Base-by-base conservation (phyloP, 2,797 vertebrate species). In the Petrocephalus sullivani region DNA sequence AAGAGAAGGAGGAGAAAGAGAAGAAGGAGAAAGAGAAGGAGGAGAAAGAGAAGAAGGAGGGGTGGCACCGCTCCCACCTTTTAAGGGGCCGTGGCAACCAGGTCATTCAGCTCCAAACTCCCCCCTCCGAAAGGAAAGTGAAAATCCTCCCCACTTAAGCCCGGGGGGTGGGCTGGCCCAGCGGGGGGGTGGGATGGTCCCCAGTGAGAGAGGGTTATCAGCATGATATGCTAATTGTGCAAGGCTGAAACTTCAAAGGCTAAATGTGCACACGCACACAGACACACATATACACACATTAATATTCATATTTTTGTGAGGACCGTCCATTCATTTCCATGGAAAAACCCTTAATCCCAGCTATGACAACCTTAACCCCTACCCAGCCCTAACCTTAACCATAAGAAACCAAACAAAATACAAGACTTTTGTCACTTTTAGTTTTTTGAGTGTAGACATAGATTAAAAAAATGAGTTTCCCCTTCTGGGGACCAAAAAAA, bases 201-300 rank as follows among this genome's bases (percentile, higher is more conserved):
- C 71, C 7, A 1, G 9, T 82, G 78, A 51, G 8, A 21, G 4
- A 60, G 37, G 56, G 33, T 86, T 60, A 61, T 41, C n/a, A 37
- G 5, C 2, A 60, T n/a, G 56, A 61, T 33, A 49, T 57, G 16
- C 12, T 9, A 86, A 60, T 41, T 12, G 33, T 19, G 19, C 7
- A 37, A 86, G 28, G 49, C 54, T 19, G 16, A 60, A 86, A 37
- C 54, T 60, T 86, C 85, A 85, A 60, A 58, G 23, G 41, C 85
- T 60, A 90, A 85, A 41, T 56, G 12, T 14, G 41, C 10, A 82
- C 85, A 82, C 60, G 75, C 33, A 83, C 83, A 61, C 78, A 54
- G 41, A 85, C 85, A 88, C 37, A 87, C 21, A 89, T 75, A 46
- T 57, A 58, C 85, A 87, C 85, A 88, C 57, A 88, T 41, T 3